Conservation (phyloP, 2,888 invertebrate species). For the Apotomis capreana region DNA sequence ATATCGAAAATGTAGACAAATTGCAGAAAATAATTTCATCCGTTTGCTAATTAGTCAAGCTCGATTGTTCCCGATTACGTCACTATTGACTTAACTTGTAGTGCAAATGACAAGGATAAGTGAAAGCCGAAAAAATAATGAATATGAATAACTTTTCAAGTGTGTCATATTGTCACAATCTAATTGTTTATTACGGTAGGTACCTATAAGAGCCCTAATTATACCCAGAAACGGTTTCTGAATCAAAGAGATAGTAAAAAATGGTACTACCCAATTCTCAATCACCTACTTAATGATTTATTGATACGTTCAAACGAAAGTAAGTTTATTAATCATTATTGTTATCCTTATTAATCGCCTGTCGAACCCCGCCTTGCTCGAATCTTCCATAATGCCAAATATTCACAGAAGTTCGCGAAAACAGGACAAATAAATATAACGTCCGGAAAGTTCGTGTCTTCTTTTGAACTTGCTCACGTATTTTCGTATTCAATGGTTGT, state of each 20-base stretch:
- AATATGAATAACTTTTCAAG: too few relatives aligned
- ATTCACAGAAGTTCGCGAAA: slow-evolving; percentile 17
- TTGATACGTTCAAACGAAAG: not conserved
- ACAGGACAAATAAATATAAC: slow-evolving; percentile 38
- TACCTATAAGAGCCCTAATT: too few relatives aligned
- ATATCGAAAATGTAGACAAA: too few relatives aligned
- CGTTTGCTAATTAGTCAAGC: too few relatives aligned
- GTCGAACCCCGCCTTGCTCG: not conserved
- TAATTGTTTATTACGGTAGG: too few relatives aligned
- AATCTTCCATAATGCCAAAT: slow-evolving; percentile 19
- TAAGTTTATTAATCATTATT: not conserved
- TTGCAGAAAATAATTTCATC: too few relatives aligned
- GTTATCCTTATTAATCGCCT: slow-evolving; percentile 5
- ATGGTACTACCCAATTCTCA: not conserved
- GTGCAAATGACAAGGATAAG: too few relatives aligned
- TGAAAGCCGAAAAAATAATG: too few relatives aligned
- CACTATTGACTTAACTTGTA: too few relatives aligned
- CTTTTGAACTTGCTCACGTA: slow-evolving; percentile 33
- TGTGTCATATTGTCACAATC: too few relatives aligned
- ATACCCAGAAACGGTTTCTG: too few relatives aligned
- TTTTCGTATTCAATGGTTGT: slow-evolving; percentile 45
- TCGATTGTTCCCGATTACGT: too few relatives aligned
- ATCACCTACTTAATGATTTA: not conserved
- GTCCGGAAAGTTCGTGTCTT: slow-evolving; percentile 32
- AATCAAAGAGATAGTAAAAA: not conserved